Conservation (phyloP, 1,140 invertebrate genomes). For the Riptortus pedestris region DNA sequence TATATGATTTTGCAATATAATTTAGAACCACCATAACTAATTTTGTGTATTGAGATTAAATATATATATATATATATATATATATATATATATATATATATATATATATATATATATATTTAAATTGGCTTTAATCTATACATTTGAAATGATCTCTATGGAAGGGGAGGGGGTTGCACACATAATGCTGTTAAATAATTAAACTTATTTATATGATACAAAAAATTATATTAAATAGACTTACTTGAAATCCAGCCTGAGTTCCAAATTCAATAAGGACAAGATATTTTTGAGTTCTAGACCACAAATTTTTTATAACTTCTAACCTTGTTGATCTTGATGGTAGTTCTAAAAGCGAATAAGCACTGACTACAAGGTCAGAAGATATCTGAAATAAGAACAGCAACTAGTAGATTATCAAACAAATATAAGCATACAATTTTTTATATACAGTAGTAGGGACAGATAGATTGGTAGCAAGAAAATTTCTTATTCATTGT, state of each 20-base stretch:
- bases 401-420: constrained; percentile 26
- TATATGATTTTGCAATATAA: too few relatives aligned
- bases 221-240: constrained; percentile 27
- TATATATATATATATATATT: too few relatives aligned
- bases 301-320: constrained; percentile 68
- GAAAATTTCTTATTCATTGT: too few relatives aligned
- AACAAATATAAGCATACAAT: too few relatives aligned
- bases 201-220: background rate
- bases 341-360: constrained; percentile 69
- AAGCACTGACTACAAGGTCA: constrained; percentile 71
- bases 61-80: too few relatives aligned
- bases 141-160: too few relatives aligned
- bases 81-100: too few relatives aligned
- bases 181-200: background rate
- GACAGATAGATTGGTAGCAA: background rate
- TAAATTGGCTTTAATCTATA: too few relatives aligned
- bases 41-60: too few relatives aligned
- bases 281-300: constrained; percentile 69
- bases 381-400: constrained; percentile 51
- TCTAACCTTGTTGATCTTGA: constrained; percentile 53
- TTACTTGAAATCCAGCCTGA: constrained; percentile 61
- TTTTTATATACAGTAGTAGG: constrained; percentile 20
- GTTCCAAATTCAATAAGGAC: constrained; percentile 77
- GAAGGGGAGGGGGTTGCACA: too few relatives aligned
- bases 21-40: too few relatives aligned